Evolutionary conservation across 1,140 invertebrate genomes (phyloP).

Genomic region (Lepidostoma basale): DNA sequence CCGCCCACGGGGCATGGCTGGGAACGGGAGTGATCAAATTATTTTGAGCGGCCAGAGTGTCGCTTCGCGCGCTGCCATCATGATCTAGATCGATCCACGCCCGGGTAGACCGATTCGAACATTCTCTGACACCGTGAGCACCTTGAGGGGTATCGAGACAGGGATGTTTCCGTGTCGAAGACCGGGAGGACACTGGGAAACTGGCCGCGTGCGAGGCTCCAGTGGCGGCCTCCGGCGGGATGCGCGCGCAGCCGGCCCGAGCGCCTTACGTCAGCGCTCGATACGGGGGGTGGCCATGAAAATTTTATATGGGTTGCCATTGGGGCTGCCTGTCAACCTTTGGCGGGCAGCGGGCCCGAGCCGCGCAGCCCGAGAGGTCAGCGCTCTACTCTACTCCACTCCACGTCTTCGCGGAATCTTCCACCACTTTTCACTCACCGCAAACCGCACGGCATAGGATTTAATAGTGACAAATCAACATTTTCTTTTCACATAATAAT

Average conservation of each 20-base stretch:
- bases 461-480: too few relatives aligned
- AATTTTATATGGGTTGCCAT: slow-evolving; percentile 43
- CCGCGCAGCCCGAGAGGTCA: not conserved
- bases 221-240: slow-evolving; percentile 28
- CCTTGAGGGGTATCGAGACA: not conserved
- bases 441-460: too few relatives aligned
- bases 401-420: too few relatives aligned
- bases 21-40: slow-evolving; percentile 10
- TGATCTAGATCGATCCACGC: slow-evolving; percentile 27
- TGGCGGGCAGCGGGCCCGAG: slow-evolving; percentile 9
- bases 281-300: slow-evolving; percentile 45
- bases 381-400: too few relatives aligned
- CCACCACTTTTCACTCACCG: too few relatives aligned
- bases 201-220: slow-evolving; percentile 28
- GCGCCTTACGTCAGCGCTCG: slow-evolving; percentile 44
- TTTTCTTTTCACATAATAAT: too few relatives aligned
- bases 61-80: slow-evolving; percentile 21
- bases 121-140: slow-evolving; percentile 26
- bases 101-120: slow-evolving; percentile 24
- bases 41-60: slow-evolving; percentile 24
- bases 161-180: slow-evolving; percentile 2
- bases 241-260: slow-evolving; percentile 42
- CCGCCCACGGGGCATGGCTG: not conserved
- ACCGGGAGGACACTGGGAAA: slow-evolving; percentile 31
- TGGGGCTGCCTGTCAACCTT: slow-evolving; percentile 34